These are phyloP conservation scores for Corticium candelabrum DNA, from an alignment of 37 sponge, comb jelly and placozoan species.

Conservation along the genomic window DNA sequence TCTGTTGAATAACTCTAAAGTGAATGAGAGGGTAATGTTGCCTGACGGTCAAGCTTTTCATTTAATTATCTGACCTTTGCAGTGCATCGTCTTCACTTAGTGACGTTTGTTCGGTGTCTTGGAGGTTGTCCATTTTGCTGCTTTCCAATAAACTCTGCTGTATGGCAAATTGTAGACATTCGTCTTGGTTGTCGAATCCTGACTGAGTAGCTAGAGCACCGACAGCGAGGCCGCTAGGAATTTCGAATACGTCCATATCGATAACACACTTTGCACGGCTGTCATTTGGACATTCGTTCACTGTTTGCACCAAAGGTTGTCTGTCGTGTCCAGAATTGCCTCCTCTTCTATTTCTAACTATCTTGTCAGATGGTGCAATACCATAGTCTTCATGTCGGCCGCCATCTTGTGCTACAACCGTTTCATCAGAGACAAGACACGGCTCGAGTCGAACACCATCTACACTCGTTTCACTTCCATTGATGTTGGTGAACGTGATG, in stretches of 20 bases:
- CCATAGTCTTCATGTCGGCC: no score
- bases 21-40: not conserved
- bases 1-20: not conserved
- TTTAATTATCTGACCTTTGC: no score
- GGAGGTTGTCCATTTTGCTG: slow-evolving; percentile 1
- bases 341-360: no score
- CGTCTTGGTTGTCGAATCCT: slow-evolving; percentile 58
- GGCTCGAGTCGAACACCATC: slow-evolving; percentile 41
- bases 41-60: not conserved
- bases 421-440: no score
- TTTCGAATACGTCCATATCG: slow-evolving; percentile 63
- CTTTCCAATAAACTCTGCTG: slow-evolving; percentile 79
- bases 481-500: slow-evolving; percentile 80
- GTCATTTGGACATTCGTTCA: no score
- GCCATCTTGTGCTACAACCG: no score
- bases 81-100: slow-evolving; percentile 23
- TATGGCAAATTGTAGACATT: slow-evolving; percentile 90
- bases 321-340: no score
- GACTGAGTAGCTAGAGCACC: not conserved
- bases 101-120: slow-evolving; percentile 8
- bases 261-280: no score
- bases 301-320: no score
- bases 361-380: no score
- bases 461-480: slow-evolving; percentile 23
- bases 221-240: slow-evolving; percentile 24